Base-by-base conservation (phyloP, 2,888 invertebrate genomes). In the Mesochorus sp. region DNA sequence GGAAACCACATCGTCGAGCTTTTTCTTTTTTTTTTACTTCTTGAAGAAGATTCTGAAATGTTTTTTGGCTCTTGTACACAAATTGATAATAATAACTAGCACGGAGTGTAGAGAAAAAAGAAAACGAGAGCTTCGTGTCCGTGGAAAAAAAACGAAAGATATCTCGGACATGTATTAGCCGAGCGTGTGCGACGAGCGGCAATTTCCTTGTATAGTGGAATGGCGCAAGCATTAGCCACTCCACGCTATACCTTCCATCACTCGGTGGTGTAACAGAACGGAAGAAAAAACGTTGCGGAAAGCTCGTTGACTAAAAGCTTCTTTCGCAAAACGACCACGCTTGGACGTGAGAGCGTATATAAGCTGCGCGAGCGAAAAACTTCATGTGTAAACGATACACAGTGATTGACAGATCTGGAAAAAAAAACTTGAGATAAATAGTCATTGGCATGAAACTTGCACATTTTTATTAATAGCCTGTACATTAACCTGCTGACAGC, bases 241-340 rank as follows among this genome's bases (percentile, higher is more conserved):
- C 66, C n/a, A 28, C 57, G 8, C 28, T 31, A n/a, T n/a, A 55
- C 44, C 42, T 53, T 24, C n/a, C 59, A 55, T 47, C 47, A 28
- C 59, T 47, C 31, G 17, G 37, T 17, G 49, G 55, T 66, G 59
- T 71, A 72, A 61, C 76, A 59, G 59, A 70, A 57, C 76, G 72
- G 72, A 76, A 59, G 59, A 44, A 72, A 72, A 77, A 67, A 47
- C 76, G 55, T 37, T 55, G 67, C 55, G 61, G 66, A 64, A 66
- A 72, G 76, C 59, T 76, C 76, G 76, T 76, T 76, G 76, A 76
- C 76, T 76, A 72, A 77, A 73, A 77, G 76, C 76, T 72, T 77
- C 72, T 77, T 67, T 72, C 31, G 55, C 53, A 55, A 67, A 53
- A 44, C 53, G 68, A 55, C 26, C 55, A 12, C 17, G 17, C 12